Evolutionary conservation across 1,140 invertebrate species (phyloP).

Genomic region (Drosophila ogumai): DNA sequence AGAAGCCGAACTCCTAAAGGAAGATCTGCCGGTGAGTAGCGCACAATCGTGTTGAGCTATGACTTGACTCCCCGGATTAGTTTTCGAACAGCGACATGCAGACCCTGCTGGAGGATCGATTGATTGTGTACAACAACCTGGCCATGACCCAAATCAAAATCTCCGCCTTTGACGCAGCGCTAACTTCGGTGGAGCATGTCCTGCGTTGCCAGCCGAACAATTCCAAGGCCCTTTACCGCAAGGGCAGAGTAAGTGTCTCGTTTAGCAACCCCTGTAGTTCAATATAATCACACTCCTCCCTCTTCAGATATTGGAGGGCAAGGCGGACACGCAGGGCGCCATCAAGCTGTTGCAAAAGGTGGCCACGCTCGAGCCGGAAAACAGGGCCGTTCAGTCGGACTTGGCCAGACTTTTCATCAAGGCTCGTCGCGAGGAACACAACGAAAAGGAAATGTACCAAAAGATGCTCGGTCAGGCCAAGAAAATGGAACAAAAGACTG

Average conservation of each 20-base stretch:
- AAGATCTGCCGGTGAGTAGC: slow-evolving; percentile 68
- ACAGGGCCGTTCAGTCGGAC: slow-evolving; percentile 87
- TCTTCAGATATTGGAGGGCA: slow-evolving; percentile 87
- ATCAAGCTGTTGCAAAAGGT: slow-evolving; percentile 87
- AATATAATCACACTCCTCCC: neutral
- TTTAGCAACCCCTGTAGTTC: too few relatives aligned
- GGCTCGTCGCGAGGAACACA: slow-evolving; percentile 86
- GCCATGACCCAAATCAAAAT: slow-evolving; percentile 95
- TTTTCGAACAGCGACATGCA: slow-evolving; percentile 87
- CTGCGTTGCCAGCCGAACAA: slow-evolving; percentile 93
- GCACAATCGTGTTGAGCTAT: too few relatives aligned
- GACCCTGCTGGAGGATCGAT: slow-evolving; percentile 89
- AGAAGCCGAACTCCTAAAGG: slow-evolving; percentile 76
- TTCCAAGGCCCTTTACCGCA: slow-evolving; percentile 95
- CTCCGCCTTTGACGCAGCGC: slow-evolving; percentile 92
- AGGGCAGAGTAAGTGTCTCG: slow-evolving; percentile 88
- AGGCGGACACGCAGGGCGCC: slow-evolving; percentile 88
- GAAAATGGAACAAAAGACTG: slow-evolving; percentile 82
- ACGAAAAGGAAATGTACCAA: slow-evolving; percentile 88
- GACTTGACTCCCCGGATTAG: slow-evolving; percentile 35
- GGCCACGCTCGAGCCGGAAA: slow-evolving; percentile 87
- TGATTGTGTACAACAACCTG: slow-evolving; percentile 95
- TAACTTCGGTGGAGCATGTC: slow-evolving; percentile 92
- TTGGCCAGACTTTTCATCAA: slow-evolving; percentile 87
- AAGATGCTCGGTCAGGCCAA: slow-evolving; percentile 88